Evolutionary conservation across 2,888 invertebrate genomes (phyloP), one percentile per base, ranked within the genome.

Genomic region (Cordilura impudica): DNA sequence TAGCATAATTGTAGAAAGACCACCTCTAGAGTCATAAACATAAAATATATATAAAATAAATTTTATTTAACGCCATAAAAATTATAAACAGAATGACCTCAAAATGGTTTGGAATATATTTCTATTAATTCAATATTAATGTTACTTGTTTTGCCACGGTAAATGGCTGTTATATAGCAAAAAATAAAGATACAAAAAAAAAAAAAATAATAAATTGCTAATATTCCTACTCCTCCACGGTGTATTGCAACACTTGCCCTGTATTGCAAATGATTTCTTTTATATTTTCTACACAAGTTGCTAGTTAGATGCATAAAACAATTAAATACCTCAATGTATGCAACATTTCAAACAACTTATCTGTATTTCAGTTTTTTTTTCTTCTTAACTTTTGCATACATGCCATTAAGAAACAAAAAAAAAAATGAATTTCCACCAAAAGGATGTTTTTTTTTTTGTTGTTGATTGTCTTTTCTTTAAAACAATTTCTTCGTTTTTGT

Each of bases 301-400:
- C 6, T 8, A 49, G 56, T 54, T 18, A 67, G 35, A 61, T 61
- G 54, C 31, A 74, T 21, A 31, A n/a, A 45, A 49, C 61, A 72
- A 69, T 78, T 69, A 69, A 72, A 72, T 67, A 72, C 67, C 56
- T 60, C 49, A 63, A 56, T 73, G 78, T 65, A 53, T 61, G 79
- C 75, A 79, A 79, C 79, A 79, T 75, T 72, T 79, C 79, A 79
- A 79, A 75, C 79, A 79, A 72, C 79, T 79, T 79, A 26, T 75
- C 35, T 45, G 23, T 61, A 8, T 61, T 49, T 63, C 4, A n/a
- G n/a, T 61, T 18, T 53, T 12, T 43, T 69, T 49, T 54, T 45
- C 16, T 29, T 31, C n/a, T 23, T 45, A 23, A 19, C 23, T 56
- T 53, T 71, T 31, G 54, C 67, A 63, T 58, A 47, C 47, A 63